These are phyloP conservation scores for Stigmatopora nigra DNA, from an alignment of 2,113 vertebrate genomes.

Conservation along the genomic window DNA sequence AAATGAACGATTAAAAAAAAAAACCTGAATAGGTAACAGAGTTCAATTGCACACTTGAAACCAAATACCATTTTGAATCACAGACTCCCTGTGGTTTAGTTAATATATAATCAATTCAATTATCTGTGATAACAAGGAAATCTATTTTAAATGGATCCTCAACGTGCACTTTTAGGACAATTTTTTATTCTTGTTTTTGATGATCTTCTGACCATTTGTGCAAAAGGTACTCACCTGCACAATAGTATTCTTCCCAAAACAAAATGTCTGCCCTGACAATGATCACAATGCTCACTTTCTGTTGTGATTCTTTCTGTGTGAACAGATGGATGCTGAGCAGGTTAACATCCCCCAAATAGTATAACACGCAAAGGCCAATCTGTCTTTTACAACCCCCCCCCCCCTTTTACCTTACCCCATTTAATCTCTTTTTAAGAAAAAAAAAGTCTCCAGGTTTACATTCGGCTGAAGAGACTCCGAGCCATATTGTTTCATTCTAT, in stretches of 20 bases:
- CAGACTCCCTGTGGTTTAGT: neutral
- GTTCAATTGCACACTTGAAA: neutral
- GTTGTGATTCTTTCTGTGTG: neutral
- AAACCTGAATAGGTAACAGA: neutral
- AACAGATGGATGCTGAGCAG: slow-evolving; percentile 1
- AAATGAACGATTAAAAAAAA: neutral
- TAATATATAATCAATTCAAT: neutral
- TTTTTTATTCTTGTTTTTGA: neutral
- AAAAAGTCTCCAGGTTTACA: neutral
- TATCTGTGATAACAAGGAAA: neutral
- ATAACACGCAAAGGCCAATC: neutral
- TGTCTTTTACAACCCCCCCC: neutral
- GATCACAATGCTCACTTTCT: slow-evolving; percentile 1
- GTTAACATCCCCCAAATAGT: neutral
- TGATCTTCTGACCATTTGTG: neutral
- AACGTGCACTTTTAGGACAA: neutral
- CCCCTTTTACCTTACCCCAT: neutral
- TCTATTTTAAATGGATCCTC: neutral
- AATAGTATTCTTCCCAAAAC: neutral
- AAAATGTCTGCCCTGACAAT: slow-evolving; percentile 4
- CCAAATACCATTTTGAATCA: neutral
- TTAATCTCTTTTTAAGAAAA: neutral
- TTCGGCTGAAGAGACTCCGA: neutral
- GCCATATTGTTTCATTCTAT: neutral
- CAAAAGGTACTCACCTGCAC: neutral